Conservation (phyloP, 2,888 invertebrate species). For the Papilio gigon region DNA sequence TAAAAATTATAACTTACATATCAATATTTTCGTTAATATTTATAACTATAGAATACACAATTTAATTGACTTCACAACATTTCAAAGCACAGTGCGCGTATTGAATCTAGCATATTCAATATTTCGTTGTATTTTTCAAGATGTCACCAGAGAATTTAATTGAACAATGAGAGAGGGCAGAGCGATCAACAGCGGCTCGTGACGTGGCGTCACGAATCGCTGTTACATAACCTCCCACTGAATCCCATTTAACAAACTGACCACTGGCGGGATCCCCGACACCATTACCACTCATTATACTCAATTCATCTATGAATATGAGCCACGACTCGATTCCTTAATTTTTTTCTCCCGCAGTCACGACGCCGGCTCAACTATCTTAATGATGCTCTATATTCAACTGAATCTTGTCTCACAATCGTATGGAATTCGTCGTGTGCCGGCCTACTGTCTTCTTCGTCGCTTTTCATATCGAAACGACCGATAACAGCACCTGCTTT, state of each 20-base stretch:
- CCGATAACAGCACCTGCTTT: slow-evolving; percentile 39
- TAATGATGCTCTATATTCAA: slow-evolving; percentile 70
- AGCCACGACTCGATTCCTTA: slow-evolving; percentile 49
- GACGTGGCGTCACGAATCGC: slow-evolving; percentile 50
- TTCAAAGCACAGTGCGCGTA: not conserved
- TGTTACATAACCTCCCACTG: slow-evolving; percentile 35
- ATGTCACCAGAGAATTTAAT: slow-evolving; percentile 47
- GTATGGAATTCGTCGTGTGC: slow-evolving; percentile 59
- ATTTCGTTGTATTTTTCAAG: slow-evolving; percentile 28
- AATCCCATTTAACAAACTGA: slow-evolving; percentile 45
- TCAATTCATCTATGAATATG: slow-evolving; percentile 51
- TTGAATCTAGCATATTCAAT: slow-evolving; percentile 1
- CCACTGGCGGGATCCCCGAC: slow-evolving; percentile 49
- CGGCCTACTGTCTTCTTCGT: slow-evolving; percentile 55
- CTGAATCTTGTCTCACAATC: slow-evolving; percentile 59
- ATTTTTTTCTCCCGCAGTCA: slow-evolving; percentile 56
- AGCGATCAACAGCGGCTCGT: slow-evolving; percentile 45
- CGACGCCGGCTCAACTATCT: slow-evolving; percentile 57
- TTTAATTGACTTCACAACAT: not conserved
- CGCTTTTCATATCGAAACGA: slow-evolving; percentile 47
- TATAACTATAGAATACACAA: not conserved
- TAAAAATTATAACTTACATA: not conserved
- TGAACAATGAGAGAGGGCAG: slow-evolving; percentile 47
- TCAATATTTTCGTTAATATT: not conserved
- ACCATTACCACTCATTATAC: slow-evolving; percentile 56